Evolutionary conservation across 2,888 invertebrate species (phyloP).

Genomic region (Drosophila histrio): DNA sequence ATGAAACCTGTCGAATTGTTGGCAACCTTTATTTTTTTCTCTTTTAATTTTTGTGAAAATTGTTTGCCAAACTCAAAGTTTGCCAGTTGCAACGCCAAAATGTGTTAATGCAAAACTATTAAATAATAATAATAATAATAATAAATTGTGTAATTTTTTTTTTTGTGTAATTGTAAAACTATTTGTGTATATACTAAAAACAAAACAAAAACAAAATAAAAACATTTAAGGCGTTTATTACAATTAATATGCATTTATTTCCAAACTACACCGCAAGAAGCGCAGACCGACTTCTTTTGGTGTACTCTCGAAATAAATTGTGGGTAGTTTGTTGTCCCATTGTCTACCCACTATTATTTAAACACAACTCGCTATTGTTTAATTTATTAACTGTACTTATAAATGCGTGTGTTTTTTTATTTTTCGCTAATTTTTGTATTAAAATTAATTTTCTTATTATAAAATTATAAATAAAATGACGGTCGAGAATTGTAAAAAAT

Average conservation of each 20-base stretch:
- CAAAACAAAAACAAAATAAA: slow-evolving; percentile 13
- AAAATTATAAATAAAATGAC: slow-evolving; percentile 58
- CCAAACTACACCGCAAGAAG: slow-evolving; percentile 72
- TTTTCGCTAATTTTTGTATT: slow-evolving; percentile 63
- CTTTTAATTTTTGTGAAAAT: slow-evolving; percentile 18
- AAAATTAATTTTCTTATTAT: slow-evolving; percentile 63
- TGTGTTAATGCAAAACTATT: slow-evolving; percentile 61
- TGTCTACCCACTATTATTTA: slow-evolving; percentile 21
- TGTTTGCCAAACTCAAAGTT: slow-evolving; percentile 72
- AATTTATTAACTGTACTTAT: slow-evolving; percentile 83
- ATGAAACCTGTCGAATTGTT: slow-evolving; percentile 23
- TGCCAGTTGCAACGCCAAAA: slow-evolving; percentile 58
- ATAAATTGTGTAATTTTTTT: slow-evolving; percentile 25
- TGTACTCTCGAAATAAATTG: slow-evolving; percentile 72
- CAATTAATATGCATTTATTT: slow-evolving; percentile 74
- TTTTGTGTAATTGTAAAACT: slow-evolving; percentile 46
- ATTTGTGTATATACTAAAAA: slow-evolving; percentile 74
- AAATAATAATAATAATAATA: slow-evolving; percentile 31
- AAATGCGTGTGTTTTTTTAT: slow-evolving; percentile 64
- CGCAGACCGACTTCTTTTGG: slow-evolving; percentile 55
- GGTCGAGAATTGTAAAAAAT: slow-evolving; percentile 59
- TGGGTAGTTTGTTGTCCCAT: slow-evolving; percentile 30
- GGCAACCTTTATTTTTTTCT: neutral
- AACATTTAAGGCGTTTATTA: slow-evolving; percentile 35
- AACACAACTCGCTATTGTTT: slow-evolving; percentile 63